Conservation (phyloP, 2,888 invertebrate genomes). For the Parnassius orleans region DNA sequence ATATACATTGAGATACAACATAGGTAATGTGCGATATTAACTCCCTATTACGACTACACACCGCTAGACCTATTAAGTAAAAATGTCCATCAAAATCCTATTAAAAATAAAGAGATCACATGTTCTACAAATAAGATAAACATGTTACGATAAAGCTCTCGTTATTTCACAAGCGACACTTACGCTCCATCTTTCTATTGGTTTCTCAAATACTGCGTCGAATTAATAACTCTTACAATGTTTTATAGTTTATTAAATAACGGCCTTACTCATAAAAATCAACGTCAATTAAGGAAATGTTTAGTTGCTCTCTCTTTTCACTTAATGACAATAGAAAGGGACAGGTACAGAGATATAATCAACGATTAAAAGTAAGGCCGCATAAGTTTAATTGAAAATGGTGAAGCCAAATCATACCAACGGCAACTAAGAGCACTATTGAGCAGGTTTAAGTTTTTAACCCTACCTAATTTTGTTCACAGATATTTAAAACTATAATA, state of each 20-base stretch:
- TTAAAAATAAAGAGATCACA: slow-evolving; percentile 79
- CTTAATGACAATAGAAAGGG: too few relatives aligned
- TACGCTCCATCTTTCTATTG: slow-evolving; percentile 52
- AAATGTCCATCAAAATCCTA: slow-evolving; percentile 78
- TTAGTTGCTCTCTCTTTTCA: too few relatives aligned
- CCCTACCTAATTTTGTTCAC: slow-evolving; percentile 34
- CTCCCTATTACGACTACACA: slow-evolving; percentile 60
- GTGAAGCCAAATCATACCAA: slow-evolving; percentile 50
- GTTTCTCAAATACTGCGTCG: slow-evolving; percentile 51
- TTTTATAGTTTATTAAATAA: too few relatives aligned
- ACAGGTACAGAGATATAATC: too few relatives aligned
- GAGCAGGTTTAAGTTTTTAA: slow-evolving; percentile 11
- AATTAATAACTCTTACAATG: neutral
- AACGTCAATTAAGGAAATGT: too few relatives aligned
- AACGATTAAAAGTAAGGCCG: too few relatives aligned
- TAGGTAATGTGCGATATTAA: slow-evolving; percentile 57
- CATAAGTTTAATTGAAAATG: neutral
- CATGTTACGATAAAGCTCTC: slow-evolving; percentile 73
- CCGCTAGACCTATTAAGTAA: slow-evolving; percentile 77
- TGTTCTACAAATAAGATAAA: slow-evolving; percentile 74
- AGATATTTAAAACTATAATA: slow-evolving; percentile 38
- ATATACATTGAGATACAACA: slow-evolving; percentile 38
- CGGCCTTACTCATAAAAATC: too few relatives aligned
- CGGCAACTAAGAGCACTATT: slow-evolving; percentile 25
- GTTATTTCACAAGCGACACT: slow-evolving; percentile 57